Evolutionary conservation across 2,888 invertebrate genomes (phyloP).

Genomic region (Rapana venosa): DNA sequence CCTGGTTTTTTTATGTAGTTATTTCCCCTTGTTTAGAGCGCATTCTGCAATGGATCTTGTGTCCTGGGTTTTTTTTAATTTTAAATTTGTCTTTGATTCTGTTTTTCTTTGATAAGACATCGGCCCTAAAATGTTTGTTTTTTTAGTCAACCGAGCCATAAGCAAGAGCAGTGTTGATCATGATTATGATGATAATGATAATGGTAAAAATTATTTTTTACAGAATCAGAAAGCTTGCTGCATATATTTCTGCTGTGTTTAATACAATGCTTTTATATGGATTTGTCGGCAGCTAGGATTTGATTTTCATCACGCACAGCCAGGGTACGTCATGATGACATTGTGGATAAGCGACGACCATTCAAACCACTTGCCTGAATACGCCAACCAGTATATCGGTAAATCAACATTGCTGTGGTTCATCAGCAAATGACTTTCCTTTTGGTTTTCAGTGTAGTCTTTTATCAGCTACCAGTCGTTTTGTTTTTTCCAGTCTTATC

Average conservation of each 20-base stretch:
- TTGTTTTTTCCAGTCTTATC: background rate
- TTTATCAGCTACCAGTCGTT: background rate
- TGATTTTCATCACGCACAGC: conserved; percentile 83
- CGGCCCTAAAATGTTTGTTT: too few relatives aligned
- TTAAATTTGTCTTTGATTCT: too few relatives aligned
- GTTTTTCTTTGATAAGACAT: too few relatives aligned
- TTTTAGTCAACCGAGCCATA: background rate
- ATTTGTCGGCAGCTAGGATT: conserved; percentile 83
- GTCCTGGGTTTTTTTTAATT: background rate
- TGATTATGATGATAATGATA: background rate
- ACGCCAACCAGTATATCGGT: conserved; percentile 76
- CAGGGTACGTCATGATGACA: conserved; percentile 86
- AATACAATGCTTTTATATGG: background rate
- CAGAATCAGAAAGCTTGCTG: background rate
- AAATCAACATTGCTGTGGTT: conserved; percentile 24
- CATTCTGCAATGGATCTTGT: background rate
- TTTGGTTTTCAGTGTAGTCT: too few relatives aligned
- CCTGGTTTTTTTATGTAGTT: too few relatives aligned
- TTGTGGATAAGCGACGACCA: conserved; percentile 86
- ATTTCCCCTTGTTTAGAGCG: background rate
- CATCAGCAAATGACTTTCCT: too few relatives aligned
- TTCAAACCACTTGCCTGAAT: conserved; percentile 71
- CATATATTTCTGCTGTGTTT: conserved; percentile 13
- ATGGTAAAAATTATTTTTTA: background rate
- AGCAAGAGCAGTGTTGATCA: background rate